Evolutionary conservation across 2,797 vertebrate species (phyloP).

Genomic region (Bradypodion pumilum): DNA sequence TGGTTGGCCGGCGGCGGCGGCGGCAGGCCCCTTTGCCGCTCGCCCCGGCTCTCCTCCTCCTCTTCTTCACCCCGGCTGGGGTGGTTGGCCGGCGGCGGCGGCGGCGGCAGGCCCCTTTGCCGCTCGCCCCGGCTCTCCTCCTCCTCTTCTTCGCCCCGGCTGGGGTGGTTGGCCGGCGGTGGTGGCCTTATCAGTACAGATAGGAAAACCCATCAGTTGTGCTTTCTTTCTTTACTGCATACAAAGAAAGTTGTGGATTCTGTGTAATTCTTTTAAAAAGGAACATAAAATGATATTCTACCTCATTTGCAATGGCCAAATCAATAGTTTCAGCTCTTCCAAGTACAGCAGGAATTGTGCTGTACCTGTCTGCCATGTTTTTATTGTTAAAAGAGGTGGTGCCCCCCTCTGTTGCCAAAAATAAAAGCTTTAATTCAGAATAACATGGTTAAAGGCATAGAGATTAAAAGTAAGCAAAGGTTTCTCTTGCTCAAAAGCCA

Average conservation of each 20-base stretch:
- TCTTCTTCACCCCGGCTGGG: no score
- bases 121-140: no score
- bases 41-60: no score
- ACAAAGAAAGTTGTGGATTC: background rate
- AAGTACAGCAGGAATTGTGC: background rate
- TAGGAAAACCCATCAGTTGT: background rate
- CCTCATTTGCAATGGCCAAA: background rate
- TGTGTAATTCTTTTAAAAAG: background rate
- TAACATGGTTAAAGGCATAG: background rate
- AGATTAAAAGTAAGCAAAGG: background rate
- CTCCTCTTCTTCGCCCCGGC: no score
- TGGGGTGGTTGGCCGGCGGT: no score
- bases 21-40: no score
- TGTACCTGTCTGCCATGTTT: background rate
- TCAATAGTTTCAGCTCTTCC: background rate
- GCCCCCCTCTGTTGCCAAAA: background rate
- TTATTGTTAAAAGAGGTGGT: no score
- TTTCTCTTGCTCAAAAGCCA: no score
- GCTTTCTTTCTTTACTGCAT: background rate
- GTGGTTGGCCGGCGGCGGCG: no score
- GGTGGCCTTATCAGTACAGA: no score
- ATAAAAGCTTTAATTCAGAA: background rate
- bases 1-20: no score
- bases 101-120: no score
- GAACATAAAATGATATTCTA: background rate